Evolutionary conservation across 2,113 vertebrate species (phyloP).

Genomic region (Chloropsis cyanopogon): DNA sequence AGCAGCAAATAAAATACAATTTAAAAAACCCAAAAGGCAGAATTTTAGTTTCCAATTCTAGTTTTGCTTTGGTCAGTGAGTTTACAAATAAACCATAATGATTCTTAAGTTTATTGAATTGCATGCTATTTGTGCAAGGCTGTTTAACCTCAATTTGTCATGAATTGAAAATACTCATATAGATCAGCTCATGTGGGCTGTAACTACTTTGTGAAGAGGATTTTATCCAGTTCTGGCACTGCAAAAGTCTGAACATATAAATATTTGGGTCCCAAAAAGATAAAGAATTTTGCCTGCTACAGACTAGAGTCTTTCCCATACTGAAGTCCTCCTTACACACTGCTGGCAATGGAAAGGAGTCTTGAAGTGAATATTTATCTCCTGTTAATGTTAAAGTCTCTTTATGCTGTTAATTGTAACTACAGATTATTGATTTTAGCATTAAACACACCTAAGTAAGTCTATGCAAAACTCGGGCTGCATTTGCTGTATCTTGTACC

Average conservation of each 20-base stretch:
- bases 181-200: background rate
- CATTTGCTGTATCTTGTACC: background rate
- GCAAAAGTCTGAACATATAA: background rate
- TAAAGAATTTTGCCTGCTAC: background rate
- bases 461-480: background rate
- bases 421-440: background rate
- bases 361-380: background rate
- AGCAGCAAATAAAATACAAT: background rate
- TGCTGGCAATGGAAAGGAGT: background rate
- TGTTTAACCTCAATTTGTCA: background rate
- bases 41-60: background rate
- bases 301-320: background rate
- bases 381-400: background rate
- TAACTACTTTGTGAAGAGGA: background rate
- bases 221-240: background rate
- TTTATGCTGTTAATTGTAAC: background rate
- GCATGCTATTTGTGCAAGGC: background rate
- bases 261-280: background rate
- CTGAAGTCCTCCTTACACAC: background rate
- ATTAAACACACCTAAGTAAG: background rate
- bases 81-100: background rate
- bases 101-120: background rate
- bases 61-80: background rate
- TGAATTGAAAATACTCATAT: background rate
- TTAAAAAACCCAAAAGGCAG: background rate